phyloP scores from a whole-genome alignment of 2,888 invertebrate genomes.

The Drosophila incognita region DNA sequence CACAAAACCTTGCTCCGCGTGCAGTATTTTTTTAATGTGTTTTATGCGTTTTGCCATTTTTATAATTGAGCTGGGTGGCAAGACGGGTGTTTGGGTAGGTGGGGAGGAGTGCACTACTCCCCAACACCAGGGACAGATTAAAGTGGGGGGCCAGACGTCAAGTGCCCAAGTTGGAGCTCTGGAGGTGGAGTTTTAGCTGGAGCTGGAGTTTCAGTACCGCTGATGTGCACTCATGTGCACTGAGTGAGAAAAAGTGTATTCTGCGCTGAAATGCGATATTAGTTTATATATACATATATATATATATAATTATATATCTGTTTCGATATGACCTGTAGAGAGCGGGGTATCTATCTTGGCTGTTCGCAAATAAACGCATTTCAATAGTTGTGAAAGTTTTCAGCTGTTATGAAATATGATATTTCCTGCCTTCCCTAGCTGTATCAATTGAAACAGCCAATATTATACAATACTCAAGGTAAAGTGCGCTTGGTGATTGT shows the following conservation, averaged over 20 bases:
- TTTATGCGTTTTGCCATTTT: slow-evolving; percentile 76
- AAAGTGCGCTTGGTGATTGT: slow-evolving; percentile 20
- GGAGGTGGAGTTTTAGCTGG: slow-evolving; percentile 19
- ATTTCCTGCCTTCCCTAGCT: slow-evolving; percentile 1
- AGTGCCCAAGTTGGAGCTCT: slow-evolving; percentile 28
- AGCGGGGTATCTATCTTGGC: slow-evolving; percentile 40
- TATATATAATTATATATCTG: slow-evolving; percentile 7
- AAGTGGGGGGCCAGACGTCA: not conserved
- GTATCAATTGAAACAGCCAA: not conserved
- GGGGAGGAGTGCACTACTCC: not conserved
- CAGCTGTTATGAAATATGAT: slow-evolving; percentile 16
- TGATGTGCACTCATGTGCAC: slow-evolving; percentile 72
- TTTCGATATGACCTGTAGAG: slow-evolving; percentile 21
- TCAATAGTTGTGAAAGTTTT: slow-evolving; percentile 13
- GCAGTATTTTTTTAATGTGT: slow-evolving; percentile 75
- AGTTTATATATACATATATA: not conserved
- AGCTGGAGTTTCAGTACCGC: slow-evolving; percentile 22
- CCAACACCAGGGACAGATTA: not conserved
- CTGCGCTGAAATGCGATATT: slow-evolving; percentile 70
- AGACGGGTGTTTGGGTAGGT: not conserved
- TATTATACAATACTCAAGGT: slow-evolving; percentile 11
- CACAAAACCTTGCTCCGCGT: slow-evolving; percentile 67
- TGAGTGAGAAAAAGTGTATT: slow-evolving; percentile 68
- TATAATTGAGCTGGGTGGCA: slow-evolving; percentile 74
- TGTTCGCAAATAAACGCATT: slow-evolving; percentile 14